Evolutionary conservation across 2,113 vertebrate species (phyloP).

Genomic region (Prochilodus magdalenae): DNA sequence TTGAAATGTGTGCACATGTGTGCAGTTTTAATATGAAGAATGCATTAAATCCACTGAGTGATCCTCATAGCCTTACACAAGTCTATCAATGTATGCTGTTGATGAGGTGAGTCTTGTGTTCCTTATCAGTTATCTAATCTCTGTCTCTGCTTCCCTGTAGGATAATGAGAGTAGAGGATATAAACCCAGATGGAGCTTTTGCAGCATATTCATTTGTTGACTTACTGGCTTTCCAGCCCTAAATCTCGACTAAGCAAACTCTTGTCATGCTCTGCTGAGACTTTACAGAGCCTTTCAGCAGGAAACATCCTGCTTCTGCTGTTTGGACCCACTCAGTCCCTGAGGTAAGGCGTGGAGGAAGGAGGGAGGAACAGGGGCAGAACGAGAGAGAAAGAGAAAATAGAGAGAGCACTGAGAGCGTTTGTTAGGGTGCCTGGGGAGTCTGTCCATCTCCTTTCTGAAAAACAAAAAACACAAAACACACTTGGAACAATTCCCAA

Average conservation of each 20-base stretch:
- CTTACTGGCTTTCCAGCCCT: conserved; percentile 24
- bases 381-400: background rate
- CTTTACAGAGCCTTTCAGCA: conserved; percentile 38
- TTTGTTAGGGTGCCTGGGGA: background rate
- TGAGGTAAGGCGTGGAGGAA: conserved; percentile 32
- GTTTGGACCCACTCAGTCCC: conserved; percentile 20
- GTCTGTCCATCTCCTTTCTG: conserved; percentile 26
- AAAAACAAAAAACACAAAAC: conserved; percentile 5
- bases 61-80: background rate
- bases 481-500: conserved; percentile 43
- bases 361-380: conserved; percentile 38
- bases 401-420: background rate
- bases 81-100: background rate
- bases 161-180: conserved; percentile 6
- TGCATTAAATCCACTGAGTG: background rate
- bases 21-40: too few relatives aligned
- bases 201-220: conserved; percentile 44
- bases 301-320: conserved; percentile 23
- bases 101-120: background rate
- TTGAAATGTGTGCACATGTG: too few relatives aligned
- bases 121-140: conserved; percentile 27
- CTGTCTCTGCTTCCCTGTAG: background rate
- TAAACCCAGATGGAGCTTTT: background rate
- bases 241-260: conserved; percentile 53
- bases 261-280: conserved; percentile 41